These are phyloP conservation scores for Manis crassicaudata DNA, from an alignment of 2,797 vertebrate species.

Conservation along the genomic window DNA sequence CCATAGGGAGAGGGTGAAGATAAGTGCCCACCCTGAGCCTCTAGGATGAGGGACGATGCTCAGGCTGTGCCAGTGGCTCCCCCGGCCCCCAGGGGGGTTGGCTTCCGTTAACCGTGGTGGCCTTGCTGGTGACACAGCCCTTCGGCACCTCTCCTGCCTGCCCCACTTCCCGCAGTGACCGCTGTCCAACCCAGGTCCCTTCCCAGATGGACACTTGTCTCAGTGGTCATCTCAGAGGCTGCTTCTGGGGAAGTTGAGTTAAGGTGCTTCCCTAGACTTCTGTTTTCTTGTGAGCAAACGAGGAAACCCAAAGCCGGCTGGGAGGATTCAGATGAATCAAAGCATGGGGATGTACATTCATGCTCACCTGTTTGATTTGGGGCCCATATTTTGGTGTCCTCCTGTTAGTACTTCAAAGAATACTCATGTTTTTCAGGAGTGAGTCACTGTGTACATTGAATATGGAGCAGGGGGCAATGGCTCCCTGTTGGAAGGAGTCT, in stretches of 20 bases:
- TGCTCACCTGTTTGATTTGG: not conserved
- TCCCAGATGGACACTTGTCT: not conserved
- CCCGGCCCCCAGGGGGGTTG: not conserved
- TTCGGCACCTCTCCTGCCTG: not conserved
- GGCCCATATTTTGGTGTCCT: accelerated
- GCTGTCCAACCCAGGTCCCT: not conserved
- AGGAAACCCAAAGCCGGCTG: not conserved
- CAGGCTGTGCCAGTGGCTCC: not conserved
- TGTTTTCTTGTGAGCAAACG: accelerated
- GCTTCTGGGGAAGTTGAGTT: not conserved
- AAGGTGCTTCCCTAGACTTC: accelerated
- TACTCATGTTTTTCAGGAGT: not conserved
- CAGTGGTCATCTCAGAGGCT: not conserved
- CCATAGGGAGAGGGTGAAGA: no score
- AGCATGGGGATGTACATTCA: accelerated
- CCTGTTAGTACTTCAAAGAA: not conserved
- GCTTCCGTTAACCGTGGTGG: accelerated
- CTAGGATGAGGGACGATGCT: not conserved
- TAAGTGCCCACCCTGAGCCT: no score
- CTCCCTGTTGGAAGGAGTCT: accelerated
- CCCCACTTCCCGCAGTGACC: not conserved
- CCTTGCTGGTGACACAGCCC: accelerated
- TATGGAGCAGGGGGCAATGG: accelerated
- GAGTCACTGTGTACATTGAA: not conserved
- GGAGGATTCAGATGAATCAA: not conserved